phyloP scores from a whole-genome alignment of 2,888 invertebrate genomes.

The Platerodrilus igneus region DNA sequence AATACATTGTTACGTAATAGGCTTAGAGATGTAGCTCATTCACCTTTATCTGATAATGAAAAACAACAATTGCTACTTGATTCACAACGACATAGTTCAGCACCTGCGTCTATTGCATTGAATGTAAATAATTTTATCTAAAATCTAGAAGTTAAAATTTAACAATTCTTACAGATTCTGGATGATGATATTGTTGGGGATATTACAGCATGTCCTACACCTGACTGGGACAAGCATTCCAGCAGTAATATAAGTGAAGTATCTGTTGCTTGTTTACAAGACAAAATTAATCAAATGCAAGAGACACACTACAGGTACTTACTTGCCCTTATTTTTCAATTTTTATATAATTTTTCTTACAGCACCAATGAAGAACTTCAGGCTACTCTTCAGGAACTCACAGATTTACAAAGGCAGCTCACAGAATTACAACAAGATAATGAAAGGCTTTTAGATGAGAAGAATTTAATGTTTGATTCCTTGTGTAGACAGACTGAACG shows the following conservation, averaged over 20 bases:
- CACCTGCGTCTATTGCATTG: slow-evolving; percentile 71
- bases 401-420: slow-evolving; percentile 82
- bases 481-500: slow-evolving; percentile 89
- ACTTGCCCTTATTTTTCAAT: background rate
- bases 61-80: slow-evolving; percentile 76
- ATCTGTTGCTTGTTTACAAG: slow-evolving; percentile 88
- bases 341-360: slow-evolving; percentile 13
- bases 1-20: slow-evolving; percentile 70
- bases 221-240: slow-evolving; percentile 90
- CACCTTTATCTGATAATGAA: slow-evolving; percentile 77
- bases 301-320: slow-evolving; percentile 74
- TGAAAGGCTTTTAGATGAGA: slow-evolving; percentile 82
- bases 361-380: slow-evolving; percentile 90
- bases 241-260: slow-evolving; percentile 83
- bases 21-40: slow-evolving; percentile 73
- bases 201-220: slow-evolving; percentile 67
- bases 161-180: slow-evolving; percentile 30
- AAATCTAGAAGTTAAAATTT: background rate
- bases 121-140: slow-evolving; percentile 36
- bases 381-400: slow-evolving; percentile 88
- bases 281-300: slow-evolving; percentile 89
- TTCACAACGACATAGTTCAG: slow-evolving; percentile 64
- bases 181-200: slow-evolving; percentile 41
- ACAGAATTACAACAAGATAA: slow-evolving; percentile 85
- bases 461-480: slow-evolving; percentile 83